phyloP scores from a whole-genome alignment of 2,888 invertebrate species.

The Rotaria socialis region DNA sequence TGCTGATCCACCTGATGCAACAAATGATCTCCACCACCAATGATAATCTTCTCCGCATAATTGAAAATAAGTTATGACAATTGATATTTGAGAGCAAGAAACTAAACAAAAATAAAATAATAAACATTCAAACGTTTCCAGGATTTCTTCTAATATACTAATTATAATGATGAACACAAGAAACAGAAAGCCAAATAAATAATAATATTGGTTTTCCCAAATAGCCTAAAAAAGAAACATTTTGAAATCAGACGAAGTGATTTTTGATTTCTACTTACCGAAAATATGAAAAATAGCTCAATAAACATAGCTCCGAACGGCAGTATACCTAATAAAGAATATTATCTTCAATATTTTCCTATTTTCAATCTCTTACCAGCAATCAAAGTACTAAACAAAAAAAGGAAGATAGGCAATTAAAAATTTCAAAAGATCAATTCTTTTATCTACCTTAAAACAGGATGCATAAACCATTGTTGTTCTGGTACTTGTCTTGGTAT shows the following conservation, averaged over 20 bases:
- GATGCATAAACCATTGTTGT: slow-evolving; percentile 94
- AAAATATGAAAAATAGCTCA: slow-evolving; percentile 93
- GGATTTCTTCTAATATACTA: neutral
- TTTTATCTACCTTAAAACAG: slow-evolving; percentile 58
- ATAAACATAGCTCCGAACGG: slow-evolving; percentile 98
- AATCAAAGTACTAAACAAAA: slow-evolving; percentile 73
- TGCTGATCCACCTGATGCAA: slow-evolving; percentile 90
- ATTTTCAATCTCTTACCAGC: slow-evolving; percentile 66
- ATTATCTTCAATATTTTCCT: neutral
- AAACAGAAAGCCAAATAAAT: slow-evolving; percentile 93
- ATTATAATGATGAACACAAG: slow-evolving; percentile 90
- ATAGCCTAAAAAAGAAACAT: slow-evolving; percentile 65
- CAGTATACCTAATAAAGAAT: slow-evolving; percentile 64
- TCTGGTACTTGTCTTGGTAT: slow-evolving; percentile 95
- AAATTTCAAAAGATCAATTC: neutral
- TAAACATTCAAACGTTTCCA: neutral
- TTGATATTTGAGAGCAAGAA: slow-evolving; percentile 91
- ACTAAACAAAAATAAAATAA: slow-evolving; percentile 59
- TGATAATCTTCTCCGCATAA: slow-evolving; percentile 81
- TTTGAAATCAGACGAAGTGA: neutral
- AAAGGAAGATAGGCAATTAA: neutral
- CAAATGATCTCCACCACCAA: slow-evolving; percentile 98
- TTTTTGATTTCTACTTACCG: slow-evolving; percentile 54
- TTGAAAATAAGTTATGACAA: slow-evolving; percentile 96
- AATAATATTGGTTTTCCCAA: slow-evolving; percentile 98